Base-by-base conservation (phyloP, 2,888 invertebrate species). In the Limnephilus marmoratus region DNA sequence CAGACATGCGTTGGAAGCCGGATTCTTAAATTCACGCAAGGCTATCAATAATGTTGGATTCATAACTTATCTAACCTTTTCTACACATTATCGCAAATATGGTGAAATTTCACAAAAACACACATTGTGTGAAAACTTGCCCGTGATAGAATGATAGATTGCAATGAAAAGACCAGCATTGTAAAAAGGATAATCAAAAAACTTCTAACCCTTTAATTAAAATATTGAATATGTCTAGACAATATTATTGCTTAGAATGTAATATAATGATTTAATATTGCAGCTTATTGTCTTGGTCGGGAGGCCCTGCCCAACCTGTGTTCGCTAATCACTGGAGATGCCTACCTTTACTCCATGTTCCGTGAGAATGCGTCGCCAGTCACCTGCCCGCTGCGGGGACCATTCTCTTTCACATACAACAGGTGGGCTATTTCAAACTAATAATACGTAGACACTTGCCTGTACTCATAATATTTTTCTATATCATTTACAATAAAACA, bases 361-460 rank as follows among this genome's bases (percentile, higher is more conserved):
- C 96, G 98, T 93, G 98, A 98, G 95, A 98, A 98, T 94, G 98
- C 98, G 24, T 97, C 97, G 34, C 98, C 99, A 4, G 98, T 99
- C 85, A 97, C 98, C 94, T 99, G 99, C 95, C 99, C 99, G 1
- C 95, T 97, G 87, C 97, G 96, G 94, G 99, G 98, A 91, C 98
- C 99, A 29, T 99, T 98, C 96, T 98, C 98, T 93, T 99, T 99
- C 95, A 98, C 98, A 91, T 99, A 99, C 95, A 98, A 98, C 95
- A 97, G 96, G 96, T 96, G 94, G n/a, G 49, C 18, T 81, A 49
- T 29, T 82, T 82, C 3, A 34, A 82, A 82, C 34, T 31, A 34
- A 82, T 82, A 45, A 45, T 45, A 45, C 12, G 2, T 41, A 37
- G 5, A 37, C 5, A 3, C 37, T 41, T 41, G 29, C 24, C n/a